A percentile compares a stretch with the other conserved stretches of the same genome.
phyloP scores from a whole-genome alignment of 2,113 vertebrate genomes.

The Stegastes partitus region DNA sequence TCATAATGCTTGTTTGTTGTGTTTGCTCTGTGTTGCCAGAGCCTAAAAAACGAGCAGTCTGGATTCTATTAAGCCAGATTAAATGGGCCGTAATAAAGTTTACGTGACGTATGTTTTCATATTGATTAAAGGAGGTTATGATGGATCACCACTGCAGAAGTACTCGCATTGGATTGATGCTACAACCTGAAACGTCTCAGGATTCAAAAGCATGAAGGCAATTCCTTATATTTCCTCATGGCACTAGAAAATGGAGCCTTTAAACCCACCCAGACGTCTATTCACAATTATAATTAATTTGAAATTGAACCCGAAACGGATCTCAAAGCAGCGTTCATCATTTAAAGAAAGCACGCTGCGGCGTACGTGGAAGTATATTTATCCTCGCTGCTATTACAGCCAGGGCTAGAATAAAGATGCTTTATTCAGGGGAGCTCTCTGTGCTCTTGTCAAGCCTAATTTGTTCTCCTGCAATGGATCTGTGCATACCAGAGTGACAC shows the following conservation, averaged over 20 bases:
- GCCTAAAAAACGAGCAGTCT: constrained; percentile 50
- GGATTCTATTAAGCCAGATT: constrained; percentile 53
- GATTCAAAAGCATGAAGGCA: constrained; percentile 22
- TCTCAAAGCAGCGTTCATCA: constrained; percentile 29
- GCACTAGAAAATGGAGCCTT: constrained; percentile 7
- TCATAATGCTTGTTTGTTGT: constrained; percentile 21
- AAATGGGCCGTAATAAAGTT: constrained; percentile 62
- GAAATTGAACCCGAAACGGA: constrained; percentile 22
- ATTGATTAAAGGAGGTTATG: constrained; percentile 58
- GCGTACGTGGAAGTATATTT: constrained; percentile 38
- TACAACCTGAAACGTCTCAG: constrained; percentile 18
- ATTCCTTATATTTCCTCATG: constrained; percentile 1
- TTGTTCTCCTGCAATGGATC: constrained; percentile 68
- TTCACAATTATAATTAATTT: constrained; percentile 34
- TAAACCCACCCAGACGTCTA: not conserved
- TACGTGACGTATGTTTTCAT: constrained; percentile 54
- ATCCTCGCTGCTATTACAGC: constrained; percentile 16
- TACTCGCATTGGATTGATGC: constrained; percentile 47
- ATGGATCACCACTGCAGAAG: constrained; percentile 47
- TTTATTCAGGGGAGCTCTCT: constrained; percentile 54
- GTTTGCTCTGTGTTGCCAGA: constrained; percentile 39
- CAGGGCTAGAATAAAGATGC: constrained; percentile 27
- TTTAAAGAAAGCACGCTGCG: constrained; percentile 27
- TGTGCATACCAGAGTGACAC: constrained; percentile 56
- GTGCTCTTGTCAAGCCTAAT: constrained; percentile 67